Base-by-base conservation (phyloP, 2,888 invertebrate species). In the Tanypteryx hageni region DNA sequence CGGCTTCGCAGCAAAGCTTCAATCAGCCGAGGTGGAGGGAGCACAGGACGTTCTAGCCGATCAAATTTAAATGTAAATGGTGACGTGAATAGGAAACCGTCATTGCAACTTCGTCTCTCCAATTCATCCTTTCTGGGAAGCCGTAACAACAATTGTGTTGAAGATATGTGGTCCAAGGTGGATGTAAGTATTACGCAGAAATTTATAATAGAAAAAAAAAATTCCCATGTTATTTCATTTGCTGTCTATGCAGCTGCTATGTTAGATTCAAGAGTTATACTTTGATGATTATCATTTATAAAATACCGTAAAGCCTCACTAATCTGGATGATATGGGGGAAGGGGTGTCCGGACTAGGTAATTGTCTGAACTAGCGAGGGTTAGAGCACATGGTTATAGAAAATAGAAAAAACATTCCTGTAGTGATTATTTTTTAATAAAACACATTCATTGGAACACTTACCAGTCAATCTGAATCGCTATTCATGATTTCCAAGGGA, bases 1-100 rank as follows among this genome's bases (percentile, higher is more conserved):
- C 96, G 98, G 85, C 97, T 98, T 93, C 96, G 98, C 92, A 98
- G 44, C 27, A 89, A 64, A 44, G 61, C 61, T 44, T 61, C 64
- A 4, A 83, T 57, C 18, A 64, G 89, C n/a, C 64, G 64, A 64
- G 89, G 89, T 44, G 89, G 64, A 16, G 64, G 89, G 16, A 89
- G 61, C 3, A 16, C 64, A 44, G 89, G 89, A 44, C 89, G 89
- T 56, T 89, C 89, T 64, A 97, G 97, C 93, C 96, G 97, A 94
- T 97, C 97, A 92, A 98, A 97, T 92, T 95, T 98, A 94, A 97
- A 96, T 94, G 97, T 97, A 92, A 98, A 98, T 94, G 96, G 96
- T 14, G 98, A 98, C 94, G 97, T 98, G 94, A 61, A 89, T 64
- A 96, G 97, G 94, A 96, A 95, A 93, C 61, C 68, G 64, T 96